A percentile compares a stretch with the other conserved stretches of the same genome.
phyloP scores from a whole-genome alignment of 2,797 vertebrate genomes.

The Lutjanus campechanus region DNA sequence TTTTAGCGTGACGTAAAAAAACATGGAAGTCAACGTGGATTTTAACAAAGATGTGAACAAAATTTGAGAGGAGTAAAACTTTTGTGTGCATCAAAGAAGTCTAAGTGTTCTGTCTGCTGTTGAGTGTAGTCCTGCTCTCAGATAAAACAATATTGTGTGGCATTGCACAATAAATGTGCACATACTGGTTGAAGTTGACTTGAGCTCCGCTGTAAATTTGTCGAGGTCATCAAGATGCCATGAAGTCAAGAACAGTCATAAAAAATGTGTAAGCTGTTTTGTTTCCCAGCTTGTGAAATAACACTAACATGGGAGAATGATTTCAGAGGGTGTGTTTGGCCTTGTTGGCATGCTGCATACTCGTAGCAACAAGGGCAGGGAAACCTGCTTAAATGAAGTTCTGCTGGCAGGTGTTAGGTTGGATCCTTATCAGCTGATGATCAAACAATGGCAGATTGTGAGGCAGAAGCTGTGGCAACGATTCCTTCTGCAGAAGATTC shows the following conservation, averaged over 20 bases:
- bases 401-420: constrained; percentile 47
- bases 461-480: constrained; percentile 44
- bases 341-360: constrained; percentile 5
- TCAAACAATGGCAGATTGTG: constrained; percentile 56
- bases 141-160: not conserved
- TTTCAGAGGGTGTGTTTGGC: constrained; percentile 33
- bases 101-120: too few species aligned
- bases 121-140: not conserved
- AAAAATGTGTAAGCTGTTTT: constrained; percentile 6
- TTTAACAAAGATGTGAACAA: too few species aligned
- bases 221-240: constrained; percentile 3
- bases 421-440: constrained; percentile 53
- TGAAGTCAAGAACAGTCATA: constrained; percentile 2
- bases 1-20: too few species aligned
- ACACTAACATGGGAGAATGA: constrained; percentile 2
- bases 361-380: constrained; percentile 25
- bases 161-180: not conserved
- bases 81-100: too few species aligned
- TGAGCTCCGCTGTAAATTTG: not conserved
- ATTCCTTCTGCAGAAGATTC: constrained; percentile 28
- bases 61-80: too few species aligned
- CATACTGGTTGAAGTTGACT: not conserved
- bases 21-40: too few species aligned
- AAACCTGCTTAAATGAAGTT: constrained; percentile 43
- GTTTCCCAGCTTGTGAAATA: constrained; percentile 5